Evolutionary conservation across 2,797 vertebrate species (phyloP), one percentile per base, ranked within the genome.

Genomic region (Neoniphon sammara): DNA sequence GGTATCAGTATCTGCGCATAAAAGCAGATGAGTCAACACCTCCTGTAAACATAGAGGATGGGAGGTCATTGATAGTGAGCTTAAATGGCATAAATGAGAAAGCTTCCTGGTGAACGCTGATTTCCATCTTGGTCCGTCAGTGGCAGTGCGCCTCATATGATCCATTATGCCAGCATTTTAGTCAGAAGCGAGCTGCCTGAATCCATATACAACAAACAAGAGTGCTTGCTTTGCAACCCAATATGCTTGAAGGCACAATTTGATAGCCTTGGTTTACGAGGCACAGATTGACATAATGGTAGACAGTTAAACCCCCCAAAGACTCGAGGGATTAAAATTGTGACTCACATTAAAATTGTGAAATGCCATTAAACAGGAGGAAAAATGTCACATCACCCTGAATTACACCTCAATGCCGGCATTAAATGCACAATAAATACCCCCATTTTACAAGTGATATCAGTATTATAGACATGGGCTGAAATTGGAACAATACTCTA

Each of bases 51-150:
- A 82, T 52, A 74, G 14, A 46, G 44, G 44, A 85, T 18, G 7
- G 17, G 65, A 61, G 67, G 72, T 70, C 58, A 50, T 10, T 64
- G 83, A 87, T 62, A 74, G 18, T 58, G 56, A 27, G 53, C 70
- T 80, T 81, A 75, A 91, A 77, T 67, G 73, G 79, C 77, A 31
- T 50, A 66, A 77, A 60, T 36, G 68, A 84, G 36, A 30, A 62
- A 73, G 75, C 80, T 82, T 85, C 79, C 78, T 55, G 69, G 67
- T 74, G 74, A 81, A 88, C 80, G 70, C 74, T 82, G 82, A 88
- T 90, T 77, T 89, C 59, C 63, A 76, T 84, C 84, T 77, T 81
- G 47, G 67, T 79, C 70, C 62, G 17, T 76, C 79, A 46, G 58
- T 4, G 57, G 80, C 83, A 56, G 76, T 75, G 79, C 18, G 49